Evolutionary conservation across 2,888 invertebrate species (phyloP), one percentile per base, ranked within the genome.

Genomic region (Luperina nickerlii): DNA sequence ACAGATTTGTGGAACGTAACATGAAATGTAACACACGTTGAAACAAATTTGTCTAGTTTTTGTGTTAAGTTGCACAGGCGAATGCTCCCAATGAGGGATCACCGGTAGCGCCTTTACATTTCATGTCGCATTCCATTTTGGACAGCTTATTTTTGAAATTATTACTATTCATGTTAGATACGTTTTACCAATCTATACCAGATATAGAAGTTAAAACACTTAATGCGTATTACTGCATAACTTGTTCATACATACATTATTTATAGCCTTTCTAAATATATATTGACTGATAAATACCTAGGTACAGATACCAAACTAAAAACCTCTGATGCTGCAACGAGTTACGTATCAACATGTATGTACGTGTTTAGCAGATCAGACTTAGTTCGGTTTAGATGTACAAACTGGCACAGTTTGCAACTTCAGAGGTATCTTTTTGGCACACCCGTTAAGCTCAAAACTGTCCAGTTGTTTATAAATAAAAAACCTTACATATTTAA

Each of bases 251-350:
- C 69, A 69, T 38, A 51, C 2, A 0, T 15, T 27, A 51, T 5
- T 15, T 38, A n/a, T n/a, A 70, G 54, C 32, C 51, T 70, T 54
- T 13, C 42, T 42, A n/a, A 51, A 8, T n/a, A n/a, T 38, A 51
- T 18, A 51, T 51, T 69, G 38, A 51, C 74, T 51, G 38, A 51
- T 70, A 74, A 38, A 42, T 42, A 38, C 38, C 13, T 74, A 51
- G 42, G 6, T 71, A 42, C 51, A 42, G 18, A 27, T 51, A 42
- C 51, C 20, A 51, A 71, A 51, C 27, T 42, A 11, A 51, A 13
- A 15, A 7, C 27, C 42, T 71, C 51, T 42, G 71, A 27, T 42
- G 27, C 42, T 74, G 9, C 71, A 54, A 67, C 27, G 24, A 72
- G 9, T 57, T 38, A 57, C 18, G 15, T 38, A 70, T 57, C 3